Evolutionary conservation across 2,113 vertebrate genomes (phyloP), one percentile per base, ranked within the genome.

Genomic region (Isurus oxyrinchus): DNA sequence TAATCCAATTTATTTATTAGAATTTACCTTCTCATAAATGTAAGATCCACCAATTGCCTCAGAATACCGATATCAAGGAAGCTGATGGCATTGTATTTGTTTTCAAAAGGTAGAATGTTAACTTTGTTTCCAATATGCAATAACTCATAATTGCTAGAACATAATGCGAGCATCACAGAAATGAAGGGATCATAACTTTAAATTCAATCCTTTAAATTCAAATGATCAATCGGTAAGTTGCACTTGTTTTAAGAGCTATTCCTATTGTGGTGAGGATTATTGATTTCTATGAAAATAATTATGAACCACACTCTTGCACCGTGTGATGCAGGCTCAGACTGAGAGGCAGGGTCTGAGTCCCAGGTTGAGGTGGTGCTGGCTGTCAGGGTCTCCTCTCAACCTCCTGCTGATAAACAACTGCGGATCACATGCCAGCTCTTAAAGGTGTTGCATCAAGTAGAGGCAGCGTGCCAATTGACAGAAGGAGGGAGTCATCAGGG

Each of bases 401-500:
- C 61, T 40, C n/a, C 35, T 63, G 7, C 90, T n/a, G 61, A 4
- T 23, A 63, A 19, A 40, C 31, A 94, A 63, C 61, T 63, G 59
- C 35, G 21, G 59, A 40, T 44, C 59, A 2, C 59, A 10, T 63
- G 90, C 61, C 90, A 66, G 90, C 35, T 94, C 90, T 19, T 21
- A 40, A 66, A 69, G 10, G 21, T 53, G 63, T 72, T 35, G 40
- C 40, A 49, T 72, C 94, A 53, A 95, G 40, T 25, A 31, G 25
- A 69, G 66, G 94, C 94, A 69, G 44, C 40, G 10, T 49, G 66
- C 94, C 94, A 95, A 21, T 53, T 53, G 25, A 95, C 94, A 95
- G 66, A 95, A 95, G 66, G 94, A 72, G 44, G 66, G 40, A 69
- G 94, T 95, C 94, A 95, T 10, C 23, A 72, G 94, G 19, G 94